Evolutionary conservation across 2,888 invertebrate genomes (phyloP).

Genomic region (Philhelius pedissequus): DNA sequence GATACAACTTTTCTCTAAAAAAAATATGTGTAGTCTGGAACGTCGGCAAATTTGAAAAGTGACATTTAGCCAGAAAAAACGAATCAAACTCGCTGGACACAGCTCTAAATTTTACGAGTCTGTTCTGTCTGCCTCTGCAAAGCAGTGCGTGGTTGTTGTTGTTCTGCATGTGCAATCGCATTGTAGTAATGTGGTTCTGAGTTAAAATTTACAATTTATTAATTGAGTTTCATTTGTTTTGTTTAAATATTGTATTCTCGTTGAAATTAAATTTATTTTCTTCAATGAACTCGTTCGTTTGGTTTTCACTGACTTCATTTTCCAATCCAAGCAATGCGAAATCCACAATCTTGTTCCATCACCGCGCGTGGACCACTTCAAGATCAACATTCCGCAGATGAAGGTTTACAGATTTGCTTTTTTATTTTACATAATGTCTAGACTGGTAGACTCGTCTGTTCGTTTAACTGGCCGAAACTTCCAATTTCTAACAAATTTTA

Average conservation of each 20-base stretch:
- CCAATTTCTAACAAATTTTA: too few species aligned
- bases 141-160: background rate
- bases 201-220: conserved; percentile 12
- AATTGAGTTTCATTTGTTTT: background rate
- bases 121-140: too few species aligned
- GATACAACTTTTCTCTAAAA: too few species aligned
- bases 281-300: conserved; percentile 7
- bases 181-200: too few species aligned
- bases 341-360: conserved; percentile 35
- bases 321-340: conserved; percentile 35
- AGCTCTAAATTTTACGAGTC: too few species aligned
- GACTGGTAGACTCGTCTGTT: too few species aligned
- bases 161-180: too few species aligned
- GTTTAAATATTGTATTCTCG: background rate
- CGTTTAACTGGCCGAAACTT: too few species aligned
- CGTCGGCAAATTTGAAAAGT: too few species aligned
- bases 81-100: too few species aligned
- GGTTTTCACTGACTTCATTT: background rate
- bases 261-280: background rate
- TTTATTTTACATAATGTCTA: background rate
- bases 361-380: conserved; percentile 47
- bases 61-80: too few species aligned
- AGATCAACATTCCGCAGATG: conserved; percentile 50
- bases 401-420: conserved; percentile 16
- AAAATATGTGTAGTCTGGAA: too few species aligned